Base-by-base conservation (phyloP, 2,797 vertebrate genomes). In the Cuculus canorus region DNA sequence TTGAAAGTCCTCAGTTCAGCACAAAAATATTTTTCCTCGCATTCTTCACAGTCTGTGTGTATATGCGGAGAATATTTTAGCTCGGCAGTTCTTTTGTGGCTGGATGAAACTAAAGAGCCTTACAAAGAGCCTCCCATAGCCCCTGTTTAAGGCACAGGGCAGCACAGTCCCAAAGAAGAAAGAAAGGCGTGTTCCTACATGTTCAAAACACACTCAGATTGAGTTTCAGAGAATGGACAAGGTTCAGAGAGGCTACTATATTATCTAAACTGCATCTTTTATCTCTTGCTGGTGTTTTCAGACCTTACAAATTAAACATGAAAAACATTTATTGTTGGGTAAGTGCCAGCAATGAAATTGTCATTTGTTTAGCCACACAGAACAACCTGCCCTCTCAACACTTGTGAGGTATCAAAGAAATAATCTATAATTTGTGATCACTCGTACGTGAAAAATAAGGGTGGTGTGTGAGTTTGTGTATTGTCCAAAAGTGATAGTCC, bases 351-450 rank as follows among this genome's bases (percentile, higher is more conserved):
- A 48, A 88, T 28, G 50, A 90, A 89, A 87, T 30, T 72, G 54
- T 77, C 73, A 78, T 92, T 91, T 92, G 73, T 80, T 95, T 78
- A 85, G 78, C 60, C 45, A 65, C 69, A 81, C 2, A 93, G 81
- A 90, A 77, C 14, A 30, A 66, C 32, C 43, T 78, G 43, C 6
- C 50, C 94, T 84, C 96, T 90, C 48, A 94, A 77, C 45, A 47
- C 27, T 77, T 88, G 43, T 39, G 72, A 82, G 90, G 23, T n/a
- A 90, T n/a, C 79, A 78, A 77, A 89, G 77, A 90, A 17, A 72
- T 84, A 85, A 72, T 84, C n/a, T 86, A 4, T 92, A 72, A 87
- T 83, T 92, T 94, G 35, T 76, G 86, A 75, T 90, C 57, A 66
- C 32, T 96, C 53, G 17, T 48, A 47, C 53, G 52, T 72, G 76